A percentile compares a stretch with the other conserved stretches of the same genome.
phyloP scores from a whole-genome alignment of 1,140 invertebrate genomes.

The Mycetomoellerius zeteki region DNA sequence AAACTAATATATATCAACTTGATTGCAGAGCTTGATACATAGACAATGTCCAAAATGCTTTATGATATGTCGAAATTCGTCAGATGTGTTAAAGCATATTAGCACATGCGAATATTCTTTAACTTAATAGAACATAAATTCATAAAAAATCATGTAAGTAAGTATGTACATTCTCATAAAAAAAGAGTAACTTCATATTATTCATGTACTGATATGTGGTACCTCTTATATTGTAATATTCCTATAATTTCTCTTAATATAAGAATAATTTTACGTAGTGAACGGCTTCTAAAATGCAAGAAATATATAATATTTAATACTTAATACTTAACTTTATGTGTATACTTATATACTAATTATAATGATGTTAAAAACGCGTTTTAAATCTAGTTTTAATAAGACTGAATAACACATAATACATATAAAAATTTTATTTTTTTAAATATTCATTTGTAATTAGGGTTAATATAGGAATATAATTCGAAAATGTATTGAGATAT shows the following conservation, averaged over 20 bases:
- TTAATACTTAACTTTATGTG: too few species aligned
- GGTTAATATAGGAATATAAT: not conserved
- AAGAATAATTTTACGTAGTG: not conserved
- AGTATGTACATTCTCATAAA: not conserved
- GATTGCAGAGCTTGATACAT: conserved; percentile 6
- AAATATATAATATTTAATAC: not conserved
- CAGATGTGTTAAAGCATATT: not conserved
- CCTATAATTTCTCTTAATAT: not conserved
- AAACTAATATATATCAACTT: conserved; percentile 16
- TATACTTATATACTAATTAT: not conserved
- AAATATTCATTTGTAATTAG: not conserved
- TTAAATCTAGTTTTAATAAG: conserved; percentile 10
- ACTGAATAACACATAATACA: not conserved
- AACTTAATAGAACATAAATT: too few species aligned
- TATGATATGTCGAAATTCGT: not conserved
- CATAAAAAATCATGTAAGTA: not conserved
- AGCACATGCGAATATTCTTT: not conserved
- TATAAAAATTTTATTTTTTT: not conserved
- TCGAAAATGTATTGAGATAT: not conserved
- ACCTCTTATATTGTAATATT: not conserved
- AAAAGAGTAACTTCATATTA: not conserved
- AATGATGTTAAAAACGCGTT: not conserved
- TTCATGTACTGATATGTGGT: not conserved
- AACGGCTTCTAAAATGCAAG: not conserved
- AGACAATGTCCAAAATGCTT: conserved; percentile 26